phyloP scores from a whole-genome alignment of 2,113 vertebrate genomes.

The Mobula hypostoma region DNA sequence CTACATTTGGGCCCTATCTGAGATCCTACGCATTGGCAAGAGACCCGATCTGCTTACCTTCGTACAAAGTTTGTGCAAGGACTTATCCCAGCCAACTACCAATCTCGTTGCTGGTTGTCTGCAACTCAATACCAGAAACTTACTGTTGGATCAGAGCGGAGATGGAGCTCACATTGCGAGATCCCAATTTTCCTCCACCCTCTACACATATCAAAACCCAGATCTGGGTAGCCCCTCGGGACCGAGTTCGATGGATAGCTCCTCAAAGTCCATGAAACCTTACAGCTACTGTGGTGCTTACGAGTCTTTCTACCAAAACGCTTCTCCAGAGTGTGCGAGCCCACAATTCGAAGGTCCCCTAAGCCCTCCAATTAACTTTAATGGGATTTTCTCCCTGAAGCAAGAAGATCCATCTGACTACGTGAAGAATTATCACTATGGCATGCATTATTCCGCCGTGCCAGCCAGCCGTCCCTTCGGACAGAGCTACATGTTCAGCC shows the following conservation, averaged over 20 bases:
- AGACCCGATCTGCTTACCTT: slow-evolving; percentile 92
- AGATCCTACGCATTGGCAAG: slow-evolving; percentile 92
- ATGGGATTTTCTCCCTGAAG: slow-evolving; percentile 97
- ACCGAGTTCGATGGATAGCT: slow-evolving; percentile 73
- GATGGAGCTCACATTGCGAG: slow-evolving; percentile 75
- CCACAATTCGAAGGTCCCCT: slow-evolving; percentile 87
- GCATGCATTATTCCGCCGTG: slow-evolving; percentile 92
- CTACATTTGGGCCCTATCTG: slow-evolving; percentile 97
- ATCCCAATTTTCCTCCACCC: slow-evolving; percentile 80
- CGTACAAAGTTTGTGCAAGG: slow-evolving; percentile 96
- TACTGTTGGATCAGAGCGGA: slow-evolving; percentile 86
- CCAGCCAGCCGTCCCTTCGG: slow-evolving; percentile 84
- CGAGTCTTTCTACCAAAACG: slow-evolving; percentile 89
- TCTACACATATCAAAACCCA: slow-evolving; percentile 78
- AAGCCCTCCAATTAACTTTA: slow-evolving; percentile 95
- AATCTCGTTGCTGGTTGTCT: slow-evolving; percentile 98
- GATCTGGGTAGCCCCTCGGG: slow-evolving; percentile 77
- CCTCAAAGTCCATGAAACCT: slow-evolving; percentile 84
- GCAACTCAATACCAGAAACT: slow-evolving; percentile 93
- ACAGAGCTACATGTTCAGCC: slow-evolving; percentile 86
- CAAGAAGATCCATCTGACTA: slow-evolving; percentile 94
- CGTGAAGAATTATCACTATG: slow-evolving; percentile 87
- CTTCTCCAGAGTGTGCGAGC: slow-evolving; percentile 84
- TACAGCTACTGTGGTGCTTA: slow-evolving; percentile 86
- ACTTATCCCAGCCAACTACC: slow-evolving; percentile 95